Conservation (phyloP, 2,888 invertebrate species). For the Thymelicus sylvestris region DNA sequence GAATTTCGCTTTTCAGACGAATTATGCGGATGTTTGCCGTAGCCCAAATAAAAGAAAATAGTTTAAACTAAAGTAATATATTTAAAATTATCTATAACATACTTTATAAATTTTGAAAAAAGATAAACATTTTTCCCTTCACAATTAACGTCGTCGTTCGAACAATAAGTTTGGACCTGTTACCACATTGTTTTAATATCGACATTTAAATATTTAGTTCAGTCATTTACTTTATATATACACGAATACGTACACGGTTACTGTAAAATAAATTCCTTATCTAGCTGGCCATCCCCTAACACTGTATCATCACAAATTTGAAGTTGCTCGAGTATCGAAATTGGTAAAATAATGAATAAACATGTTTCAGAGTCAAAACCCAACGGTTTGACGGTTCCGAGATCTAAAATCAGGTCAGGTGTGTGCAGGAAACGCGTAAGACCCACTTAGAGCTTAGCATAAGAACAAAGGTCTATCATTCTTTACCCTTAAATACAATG, state of each 20-base stretch:
- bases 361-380: background rate
- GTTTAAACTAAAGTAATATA: background rate
- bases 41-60: background rate
- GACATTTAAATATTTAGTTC: conserved; percentile 41
- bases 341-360: background rate
- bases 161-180: background rate
- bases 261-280: conserved; percentile 46
- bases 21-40: background rate
- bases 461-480: background rate
- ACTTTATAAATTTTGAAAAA: background rate
- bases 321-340: background rate
- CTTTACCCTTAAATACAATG: conserved; percentile 37
- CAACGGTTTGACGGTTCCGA: background rate
- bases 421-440: conserved; percentile 32
- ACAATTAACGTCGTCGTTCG: background rate
- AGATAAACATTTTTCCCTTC: background rate
- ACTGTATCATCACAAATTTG: background rate
- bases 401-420: background rate
- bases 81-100: conserved; percentile 4
- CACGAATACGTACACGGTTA: conserved; percentile 58
- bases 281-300: conserved; percentile 60
- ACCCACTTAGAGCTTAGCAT: conserved; percentile 34
- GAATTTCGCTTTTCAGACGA: too few relatives aligned
- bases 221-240: conserved; percentile 67
- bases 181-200: background rate